Base-by-base conservation (phyloP, 2,888 invertebrate species). In the Aleiodes alternator region DNA sequence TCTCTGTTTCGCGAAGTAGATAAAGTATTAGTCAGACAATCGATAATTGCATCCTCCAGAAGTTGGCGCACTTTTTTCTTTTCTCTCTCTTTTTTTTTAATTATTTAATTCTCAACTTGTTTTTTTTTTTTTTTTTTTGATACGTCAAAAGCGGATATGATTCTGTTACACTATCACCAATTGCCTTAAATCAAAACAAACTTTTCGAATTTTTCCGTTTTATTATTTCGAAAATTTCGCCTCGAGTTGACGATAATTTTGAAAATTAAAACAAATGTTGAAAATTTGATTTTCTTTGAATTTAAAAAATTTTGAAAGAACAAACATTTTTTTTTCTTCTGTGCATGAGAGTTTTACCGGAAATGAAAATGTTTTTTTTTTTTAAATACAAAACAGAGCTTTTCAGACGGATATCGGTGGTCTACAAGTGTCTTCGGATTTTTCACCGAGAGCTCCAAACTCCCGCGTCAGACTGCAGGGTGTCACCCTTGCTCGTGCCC, bases 381-480 rank as follows among this genome's bases (percentile, higher is more conserved):
- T 29, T 50, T 9, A 66, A 66, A 66, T 50, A 23, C 23, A 23
- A 23, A 31, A 68, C n/a, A 51, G 23, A 29, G 29, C 31, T 48
- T 31, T n/a, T 7, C 61, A 48, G 1, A 1, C 23, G 75, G 56
- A 76, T 64, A 7, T 50, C 55, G 34, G 57, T 51, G 14, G 29
- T n/a, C n/a, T n/a, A 68, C 56, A 59, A 23, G 51, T 66, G 50
- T 69, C 11, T 29, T 72, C 74, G 66, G 43, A 12, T 69, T 74
- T 56, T 57, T 59, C 68, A 55, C 75, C 76, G 77, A 79, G 82
- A 84, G 84, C 82, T 81, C 83, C 80, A 82, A 83, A 84, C 83
- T 86, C 86, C 87, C 88, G 87, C 86, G 86, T 84, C 84, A 83
- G 87, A 89, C 89, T 88, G 88, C 88, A 88, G 89, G 88, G 88